Base-by-base conservation (phyloP, 1,140 invertebrate species). In the Solenopsis fugax region DNA sequence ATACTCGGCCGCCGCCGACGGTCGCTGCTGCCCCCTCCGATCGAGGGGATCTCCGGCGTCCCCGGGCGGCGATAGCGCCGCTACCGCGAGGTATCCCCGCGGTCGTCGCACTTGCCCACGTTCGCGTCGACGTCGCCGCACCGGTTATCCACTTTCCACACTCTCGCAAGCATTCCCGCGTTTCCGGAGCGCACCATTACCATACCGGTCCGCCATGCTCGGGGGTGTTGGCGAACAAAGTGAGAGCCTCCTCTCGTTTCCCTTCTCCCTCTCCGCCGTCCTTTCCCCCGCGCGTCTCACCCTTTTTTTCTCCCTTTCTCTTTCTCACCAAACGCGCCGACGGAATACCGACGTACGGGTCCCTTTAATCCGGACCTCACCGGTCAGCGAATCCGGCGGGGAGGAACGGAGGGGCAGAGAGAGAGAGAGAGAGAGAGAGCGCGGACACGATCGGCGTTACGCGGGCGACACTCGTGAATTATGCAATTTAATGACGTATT, bases 331-430 rank as follows among this genome's bases (percentile, higher is more conserved):
- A 64, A 87, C 69, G 89, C 87, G 73, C 54, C 88, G 87, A 41
- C 41, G 41, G 41, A 41, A 84, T 69, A 56, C 16, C 67, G 29
- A 29, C n/a, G 29, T 29, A 29, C 29, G 41, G 71, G 86, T 90
- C 89, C 89, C 89, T 90, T 90, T 90, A 90, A 90, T 71, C 52
- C 85, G 81, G 88, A 76, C 86, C 76, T 90, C 71, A 81, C 62
- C 9, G 1, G 29, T 41, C 50, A 77, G 52, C 48, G 85, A 73
- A 65, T 52, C 78, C 16, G 34, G 48, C 4, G 29, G 24, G 58
- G 9, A 67, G 56, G 7, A 41, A 60, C 50, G 18, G 10, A 56
- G 60, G 50, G 58, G 60, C 45, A 21, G 18, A 18, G 45, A 7
- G 9, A 7, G 41, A 2, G 29, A 2, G 1, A 29, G 29, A 29